Conservation (phyloP, 2,888 invertebrate genomes). For the Tryphoninae sp. region DNA sequence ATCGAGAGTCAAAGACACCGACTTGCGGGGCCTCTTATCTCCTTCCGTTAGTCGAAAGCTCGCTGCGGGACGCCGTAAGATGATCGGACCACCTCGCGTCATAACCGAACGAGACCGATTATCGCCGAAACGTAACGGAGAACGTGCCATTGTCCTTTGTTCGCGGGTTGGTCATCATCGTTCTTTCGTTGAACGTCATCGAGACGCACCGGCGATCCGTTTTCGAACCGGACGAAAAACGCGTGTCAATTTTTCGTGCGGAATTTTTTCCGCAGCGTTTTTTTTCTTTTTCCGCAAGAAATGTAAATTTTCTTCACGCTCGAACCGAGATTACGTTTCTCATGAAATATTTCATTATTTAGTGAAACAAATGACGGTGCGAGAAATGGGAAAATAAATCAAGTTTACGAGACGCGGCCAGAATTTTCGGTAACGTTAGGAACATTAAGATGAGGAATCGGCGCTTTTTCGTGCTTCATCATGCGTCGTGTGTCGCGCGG, state of each 20-base stretch:
- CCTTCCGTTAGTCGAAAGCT: slow-evolving; percentile 75
- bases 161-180: slow-evolving; percentile 24
- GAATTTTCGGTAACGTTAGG: slow-evolving; percentile 38
- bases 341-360: slow-evolving; percentile 10
- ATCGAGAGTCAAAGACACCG: slow-evolving; percentile 76
- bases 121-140: slow-evolving; percentile 69
- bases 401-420: slow-evolving; percentile 37
- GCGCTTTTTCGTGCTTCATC: slow-evolving; percentile 57
- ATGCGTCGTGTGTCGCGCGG: slow-evolving; percentile 38
- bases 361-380: slow-evolving; percentile 27
- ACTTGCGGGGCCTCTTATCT: slow-evolving; percentile 74
- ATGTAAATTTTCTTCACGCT: too few relatives aligned
- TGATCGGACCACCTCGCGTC: too few relatives aligned
- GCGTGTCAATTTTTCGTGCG: too few relatives aligned
- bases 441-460: slow-evolving; percentile 58
- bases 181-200: neutral
- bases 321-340: too few relatives aligned
- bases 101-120: slow-evolving; percentile 39
- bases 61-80: slow-evolving; percentile 72
- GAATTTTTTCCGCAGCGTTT: too few relatives aligned
- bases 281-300: too few relatives aligned
- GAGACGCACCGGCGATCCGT: neutral
- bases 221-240: too few relatives aligned
- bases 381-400: slow-evolving; percentile 7
- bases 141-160: slow-evolving; percentile 78